These are phyloP conservation scores for Antennarius maculatus DNA, from an alignment of 2,797 vertebrate species.

Conservation along the genomic window DNA sequence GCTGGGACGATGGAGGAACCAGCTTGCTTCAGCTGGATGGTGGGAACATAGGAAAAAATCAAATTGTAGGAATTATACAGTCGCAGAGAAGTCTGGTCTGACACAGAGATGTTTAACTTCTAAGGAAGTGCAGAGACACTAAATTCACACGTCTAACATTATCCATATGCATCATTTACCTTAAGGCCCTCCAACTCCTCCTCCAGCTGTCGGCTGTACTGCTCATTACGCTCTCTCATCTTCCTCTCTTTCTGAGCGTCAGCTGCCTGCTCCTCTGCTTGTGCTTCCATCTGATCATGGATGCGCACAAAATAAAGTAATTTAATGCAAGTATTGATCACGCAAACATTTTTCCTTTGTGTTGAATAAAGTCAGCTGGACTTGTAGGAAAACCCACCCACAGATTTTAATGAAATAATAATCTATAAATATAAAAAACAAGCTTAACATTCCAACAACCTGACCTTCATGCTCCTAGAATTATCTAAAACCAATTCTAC, in stretches of 20 bases:
- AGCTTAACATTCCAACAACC: neutral
- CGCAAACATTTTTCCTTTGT: neutral
- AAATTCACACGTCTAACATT: neutral
- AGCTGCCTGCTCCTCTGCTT: constrained; percentile 87
- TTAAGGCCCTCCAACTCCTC: constrained; percentile 94
- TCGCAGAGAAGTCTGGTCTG: neutral
- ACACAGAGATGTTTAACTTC: neutral
- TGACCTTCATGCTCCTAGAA: no score
- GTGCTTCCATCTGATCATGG: constrained; percentile 87
- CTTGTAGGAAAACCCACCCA: no score
- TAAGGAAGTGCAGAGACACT: neutral
- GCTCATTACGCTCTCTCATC: constrained; percentile 92
- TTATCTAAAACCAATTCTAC: no score
- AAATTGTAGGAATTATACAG: neutral
- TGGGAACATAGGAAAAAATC: neutral
- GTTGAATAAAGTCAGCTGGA: neutral
- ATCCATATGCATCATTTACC: constrained; percentile 71
- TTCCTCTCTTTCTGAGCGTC: constrained; percentile 96
- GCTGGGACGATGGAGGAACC: constrained; percentile 79
- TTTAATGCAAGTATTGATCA: neutral
- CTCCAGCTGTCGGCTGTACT: constrained; percentile 93
- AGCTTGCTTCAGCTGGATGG: constrained; percentile 87
- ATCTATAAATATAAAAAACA: neutral
- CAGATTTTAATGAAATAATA: neutral
- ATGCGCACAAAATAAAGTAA: constrained; percentile 4